These are phyloP conservation scores for Campoplex nolae DNA, from an alignment of 2,888 invertebrate genomes.

Conservation along the genomic window DNA sequence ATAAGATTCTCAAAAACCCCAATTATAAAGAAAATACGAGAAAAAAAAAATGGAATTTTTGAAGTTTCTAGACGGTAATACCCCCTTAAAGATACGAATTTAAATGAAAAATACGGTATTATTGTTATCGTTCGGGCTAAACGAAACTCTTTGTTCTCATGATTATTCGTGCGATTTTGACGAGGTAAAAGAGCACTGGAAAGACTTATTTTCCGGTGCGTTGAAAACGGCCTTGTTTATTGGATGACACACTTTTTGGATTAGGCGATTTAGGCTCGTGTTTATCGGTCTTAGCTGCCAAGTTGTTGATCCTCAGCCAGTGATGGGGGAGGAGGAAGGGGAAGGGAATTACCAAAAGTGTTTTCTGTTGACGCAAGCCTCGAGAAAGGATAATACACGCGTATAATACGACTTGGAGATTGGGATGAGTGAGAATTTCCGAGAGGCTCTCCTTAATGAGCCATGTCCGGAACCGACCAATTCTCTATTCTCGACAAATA, in stretches of 20 bases:
- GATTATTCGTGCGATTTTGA: neutral
- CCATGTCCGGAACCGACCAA: constrained; percentile 51
- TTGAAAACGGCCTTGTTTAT: constrained; percentile 34
- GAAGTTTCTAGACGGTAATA: too few species aligned
- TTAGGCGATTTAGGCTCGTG: constrained; percentile 54
- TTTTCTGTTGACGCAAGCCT: constrained; percentile 22
- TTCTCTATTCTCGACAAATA: constrained; percentile 35
- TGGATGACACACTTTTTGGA: constrained; percentile 68
- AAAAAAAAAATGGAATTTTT: too few species aligned
- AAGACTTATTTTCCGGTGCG: constrained; percentile 11
- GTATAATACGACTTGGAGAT: constrained; percentile 34
- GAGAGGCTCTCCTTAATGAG: constrained; percentile 44
- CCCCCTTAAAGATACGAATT: too few species aligned
- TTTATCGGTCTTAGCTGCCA: constrained; percentile 27
- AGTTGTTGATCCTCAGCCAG: constrained; percentile 19
- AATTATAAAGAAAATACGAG: too few species aligned
- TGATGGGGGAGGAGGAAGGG: neutral
- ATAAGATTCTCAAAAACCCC: too few species aligned
- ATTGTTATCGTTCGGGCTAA: neutral
- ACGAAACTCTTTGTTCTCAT: neutral
- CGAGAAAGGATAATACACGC: constrained; percentile 49
- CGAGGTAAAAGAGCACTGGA: neutral
- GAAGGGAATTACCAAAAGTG: constrained; percentile 46
- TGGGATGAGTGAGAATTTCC: constrained; percentile 28
- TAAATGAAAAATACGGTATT: neutral